These are phyloP conservation scores for Acanthoscelides obtectus DNA, from an alignment of 2,888 invertebrate genomes.

Conservation along the genomic window DNA sequence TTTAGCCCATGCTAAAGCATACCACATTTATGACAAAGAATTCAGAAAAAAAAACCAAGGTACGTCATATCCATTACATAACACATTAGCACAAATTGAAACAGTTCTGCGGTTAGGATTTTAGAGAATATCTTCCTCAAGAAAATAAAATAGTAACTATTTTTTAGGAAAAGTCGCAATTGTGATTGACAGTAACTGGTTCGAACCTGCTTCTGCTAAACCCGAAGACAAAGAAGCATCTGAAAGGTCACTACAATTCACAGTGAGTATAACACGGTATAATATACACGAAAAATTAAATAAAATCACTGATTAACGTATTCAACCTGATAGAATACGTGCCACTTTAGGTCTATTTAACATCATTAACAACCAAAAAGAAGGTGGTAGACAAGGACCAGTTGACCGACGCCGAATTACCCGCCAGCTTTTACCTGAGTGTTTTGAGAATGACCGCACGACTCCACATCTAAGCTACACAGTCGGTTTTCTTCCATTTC, in stretches of 20 bases:
- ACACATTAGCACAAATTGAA: neutral
- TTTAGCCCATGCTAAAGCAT: constrained; percentile 61
- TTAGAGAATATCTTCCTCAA: too few relatives aligned
- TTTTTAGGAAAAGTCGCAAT: constrained; percentile 30
- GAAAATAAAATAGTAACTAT: constrained; percentile 3
- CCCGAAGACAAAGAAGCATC: constrained; percentile 20
- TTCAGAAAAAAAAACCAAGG: constrained; percentile 42
- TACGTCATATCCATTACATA: neutral
- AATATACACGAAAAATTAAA: too few relatives aligned
- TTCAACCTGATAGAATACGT: too few relatives aligned
- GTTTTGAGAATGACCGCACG: too few relatives aligned
- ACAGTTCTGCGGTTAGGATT: neutral
- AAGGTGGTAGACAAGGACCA: too few relatives aligned
- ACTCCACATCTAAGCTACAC: too few relatives aligned
- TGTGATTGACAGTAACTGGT: constrained; percentile 23
- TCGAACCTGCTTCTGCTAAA: constrained; percentile 21
- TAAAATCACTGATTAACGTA: too few relatives aligned
- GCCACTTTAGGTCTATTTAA: too few relatives aligned
- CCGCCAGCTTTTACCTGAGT: too few relatives aligned
- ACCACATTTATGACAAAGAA: constrained; percentile 56
- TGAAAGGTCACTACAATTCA: constrained; percentile 24
- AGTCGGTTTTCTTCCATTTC: too few relatives aligned
- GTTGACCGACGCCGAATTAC: too few relatives aligned
- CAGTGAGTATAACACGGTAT: constrained; percentile 21
- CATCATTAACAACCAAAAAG: too few relatives aligned